These are phyloP conservation scores for Macrosiphum euphorbiae DNA, from an alignment of 2,888 invertebrate species.

Conservation along the genomic window DNA sequence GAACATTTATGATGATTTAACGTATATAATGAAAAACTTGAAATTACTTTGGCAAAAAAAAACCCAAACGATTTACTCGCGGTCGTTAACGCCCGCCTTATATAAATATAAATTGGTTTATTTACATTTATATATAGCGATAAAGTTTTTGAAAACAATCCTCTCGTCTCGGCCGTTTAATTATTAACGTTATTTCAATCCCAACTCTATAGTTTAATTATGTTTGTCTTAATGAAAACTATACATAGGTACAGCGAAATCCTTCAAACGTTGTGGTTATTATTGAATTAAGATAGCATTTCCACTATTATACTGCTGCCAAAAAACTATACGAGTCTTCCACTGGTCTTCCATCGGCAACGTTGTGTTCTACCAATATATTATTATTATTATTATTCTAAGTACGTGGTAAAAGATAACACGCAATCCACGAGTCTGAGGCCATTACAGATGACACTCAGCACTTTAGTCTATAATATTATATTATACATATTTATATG, in stretches of 20 bases:
- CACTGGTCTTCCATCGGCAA: not conserved
- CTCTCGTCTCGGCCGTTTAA: slow-evolving; percentile 36
- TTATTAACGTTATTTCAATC: slow-evolving; percentile 49
- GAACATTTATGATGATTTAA: slow-evolving; percentile 36
- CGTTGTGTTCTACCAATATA: too few relatives aligned
- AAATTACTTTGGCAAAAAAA: slow-evolving; percentile 3
- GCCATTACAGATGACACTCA: not conserved
- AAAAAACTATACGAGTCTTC: not conserved
- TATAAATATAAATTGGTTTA: slow-evolving; percentile 53
- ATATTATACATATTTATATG: not conserved
- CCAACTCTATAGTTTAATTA: slow-evolving; percentile 28
- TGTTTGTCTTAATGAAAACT: slow-evolving; percentile 35
- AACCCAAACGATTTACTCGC: not conserved
- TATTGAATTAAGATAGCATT: slow-evolving; percentile 35
- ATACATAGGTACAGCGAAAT: not conserved
- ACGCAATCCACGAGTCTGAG: not conserved
- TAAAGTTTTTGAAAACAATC: slow-evolving; percentile 54
- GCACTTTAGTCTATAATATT: not conserved
- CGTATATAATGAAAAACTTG: slow-evolving; percentile 5
- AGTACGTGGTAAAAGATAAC: not conserved
- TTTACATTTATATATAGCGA: slow-evolving; percentile 33
- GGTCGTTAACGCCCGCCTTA: slow-evolving; percentile 44
- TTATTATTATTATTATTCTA: not conserved
- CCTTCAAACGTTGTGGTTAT: slow-evolving; percentile 27
- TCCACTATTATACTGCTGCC: not conserved